Conservation (phyloP, 1,140 invertebrate species). For the Drosophila dunni region DNA sequence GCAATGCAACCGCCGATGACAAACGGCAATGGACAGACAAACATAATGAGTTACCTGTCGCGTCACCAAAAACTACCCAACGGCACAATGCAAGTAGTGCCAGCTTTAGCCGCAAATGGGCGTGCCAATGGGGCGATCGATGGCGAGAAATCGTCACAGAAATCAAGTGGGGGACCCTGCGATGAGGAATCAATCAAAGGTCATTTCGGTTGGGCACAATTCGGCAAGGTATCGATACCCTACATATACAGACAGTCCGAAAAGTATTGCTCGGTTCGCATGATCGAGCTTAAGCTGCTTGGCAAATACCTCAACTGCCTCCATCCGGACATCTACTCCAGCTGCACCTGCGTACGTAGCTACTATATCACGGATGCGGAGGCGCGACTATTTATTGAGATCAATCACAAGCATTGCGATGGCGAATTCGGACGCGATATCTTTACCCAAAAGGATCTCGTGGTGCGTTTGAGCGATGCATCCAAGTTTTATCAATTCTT, state of each 20-base stretch:
- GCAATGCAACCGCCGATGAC: slow-evolving; percentile 71
- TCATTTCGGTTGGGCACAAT: slow-evolving; percentile 94
- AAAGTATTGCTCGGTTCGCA: slow-evolving; percentile 95
- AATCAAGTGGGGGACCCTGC: slow-evolving; percentile 72
- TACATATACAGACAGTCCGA: slow-evolving; percentile 93
- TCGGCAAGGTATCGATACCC: slow-evolving; percentile 94
- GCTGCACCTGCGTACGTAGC: slow-evolving; percentile 95
- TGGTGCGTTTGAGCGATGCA: slow-evolving; percentile 94
- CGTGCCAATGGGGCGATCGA: slow-evolving; percentile 56
- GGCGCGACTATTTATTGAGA: slow-evolving; percentile 95
- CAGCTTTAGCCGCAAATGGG: slow-evolving; percentile 52
- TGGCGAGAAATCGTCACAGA: slow-evolving; percentile 43
- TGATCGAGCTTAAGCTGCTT: slow-evolving; percentile 94
- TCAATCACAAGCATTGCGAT: slow-evolving; percentile 96
- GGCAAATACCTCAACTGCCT: slow-evolving; percentile 93
- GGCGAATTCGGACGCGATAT: slow-evolving; percentile 94
- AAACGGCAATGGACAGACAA: slow-evolving; percentile 85
- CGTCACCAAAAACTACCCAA: slow-evolving; percentile 84
- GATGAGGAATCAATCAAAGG: slow-evolving; percentile 93
- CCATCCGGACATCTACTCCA: slow-evolving; percentile 92
- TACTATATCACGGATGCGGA: slow-evolving; percentile 97
- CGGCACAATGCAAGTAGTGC: slow-evolving; percentile 77
- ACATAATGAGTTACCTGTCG: slow-evolving; percentile 87
- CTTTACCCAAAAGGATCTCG: slow-evolving; percentile 95
- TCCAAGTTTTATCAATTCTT: slow-evolving; percentile 96